A percentile compares a stretch with the other conserved stretches of the same genome.
These are phyloP conservation scores for Todiramphus chloris DNA, from an alignment of 2,113 vertebrate genomes.

Conservation along the genomic window DNA sequence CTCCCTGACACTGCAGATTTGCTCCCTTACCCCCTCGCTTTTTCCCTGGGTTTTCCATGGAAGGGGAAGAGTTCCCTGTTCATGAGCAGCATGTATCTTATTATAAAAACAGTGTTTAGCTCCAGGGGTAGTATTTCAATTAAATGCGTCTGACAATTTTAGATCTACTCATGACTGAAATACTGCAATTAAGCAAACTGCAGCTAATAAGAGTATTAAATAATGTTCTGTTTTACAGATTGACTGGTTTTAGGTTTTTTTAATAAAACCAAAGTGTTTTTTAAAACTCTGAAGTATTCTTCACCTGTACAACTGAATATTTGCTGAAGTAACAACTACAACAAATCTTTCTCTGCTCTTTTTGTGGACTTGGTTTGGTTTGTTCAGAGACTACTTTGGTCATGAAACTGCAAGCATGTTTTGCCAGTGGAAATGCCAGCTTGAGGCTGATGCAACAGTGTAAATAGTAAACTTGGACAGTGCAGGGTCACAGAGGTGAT, in stretches of 20 bases:
- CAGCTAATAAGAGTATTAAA: slow-evolving; percentile 10
- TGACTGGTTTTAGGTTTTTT: background rate
- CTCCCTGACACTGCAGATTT: fast-evolving
- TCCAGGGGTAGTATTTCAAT: slow-evolving; percentile 34
- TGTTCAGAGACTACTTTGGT: background rate
- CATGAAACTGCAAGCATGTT: background rate
- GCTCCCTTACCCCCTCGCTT: background rate
- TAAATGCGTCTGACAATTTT: slow-evolving; percentile 42
- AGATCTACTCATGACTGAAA: slow-evolving; percentile 25
- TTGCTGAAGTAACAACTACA: background rate
- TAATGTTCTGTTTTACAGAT: background rate
- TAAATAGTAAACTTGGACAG: background rate
- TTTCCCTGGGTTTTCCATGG: background rate
- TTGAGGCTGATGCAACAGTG: background rate
- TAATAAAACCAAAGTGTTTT: background rate
- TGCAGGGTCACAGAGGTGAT: background rate
- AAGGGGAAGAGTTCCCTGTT: background rate
- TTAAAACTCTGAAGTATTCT: background rate
- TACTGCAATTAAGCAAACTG: slow-evolving; percentile 16
- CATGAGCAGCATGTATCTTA: background rate
- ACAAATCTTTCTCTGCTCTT: background rate
- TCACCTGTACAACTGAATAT: background rate
- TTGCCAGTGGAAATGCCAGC: background rate
- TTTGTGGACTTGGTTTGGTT: background rate
- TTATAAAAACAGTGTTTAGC: slow-evolving; percentile 36